These are phyloP conservation scores for Macroglossus sobrinus DNA, from an alignment of 2,113 vertebrate species.

Conservation along the genomic window DNA sequence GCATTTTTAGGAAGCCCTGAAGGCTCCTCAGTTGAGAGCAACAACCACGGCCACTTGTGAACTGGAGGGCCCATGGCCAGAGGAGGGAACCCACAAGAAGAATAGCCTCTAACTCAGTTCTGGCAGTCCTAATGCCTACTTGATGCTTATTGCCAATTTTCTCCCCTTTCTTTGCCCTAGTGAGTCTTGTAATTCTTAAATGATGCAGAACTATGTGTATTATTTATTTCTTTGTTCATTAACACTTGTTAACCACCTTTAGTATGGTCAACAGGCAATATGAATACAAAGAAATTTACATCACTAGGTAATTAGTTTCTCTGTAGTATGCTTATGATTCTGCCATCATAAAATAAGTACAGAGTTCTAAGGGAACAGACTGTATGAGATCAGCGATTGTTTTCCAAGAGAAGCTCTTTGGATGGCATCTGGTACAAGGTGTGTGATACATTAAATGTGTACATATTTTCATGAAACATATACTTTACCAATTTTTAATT, in stretches of 20 bases:
- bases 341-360: background rate
- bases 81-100: background rate
- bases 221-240: background rate
- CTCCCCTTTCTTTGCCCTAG: background rate
- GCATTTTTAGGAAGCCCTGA: background rate
- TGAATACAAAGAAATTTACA: constrained; percentile 16
- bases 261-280: background rate
- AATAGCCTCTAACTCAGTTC: background rate
- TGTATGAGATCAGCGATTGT: background rate
- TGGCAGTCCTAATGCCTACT: background rate
- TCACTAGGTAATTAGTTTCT: background rate
- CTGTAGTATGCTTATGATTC: background rate
- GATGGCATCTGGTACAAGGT: background rate
- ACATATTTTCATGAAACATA: constrained; percentile 34
- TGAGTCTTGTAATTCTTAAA: background rate
- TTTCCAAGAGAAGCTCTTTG: constrained; percentile 33
- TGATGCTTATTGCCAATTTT: background rate
- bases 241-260: background rate
- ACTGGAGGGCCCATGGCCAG: background rate
- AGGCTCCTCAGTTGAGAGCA: background rate
- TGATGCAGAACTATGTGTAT: background rate
- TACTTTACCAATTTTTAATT: constrained; percentile 37
- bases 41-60: background rate
- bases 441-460: background rate
- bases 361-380: background rate